These are phyloP conservation scores for Torymus texanus DNA, from an alignment of 2,888 invertebrate species.

Conservation along the genomic window DNA sequence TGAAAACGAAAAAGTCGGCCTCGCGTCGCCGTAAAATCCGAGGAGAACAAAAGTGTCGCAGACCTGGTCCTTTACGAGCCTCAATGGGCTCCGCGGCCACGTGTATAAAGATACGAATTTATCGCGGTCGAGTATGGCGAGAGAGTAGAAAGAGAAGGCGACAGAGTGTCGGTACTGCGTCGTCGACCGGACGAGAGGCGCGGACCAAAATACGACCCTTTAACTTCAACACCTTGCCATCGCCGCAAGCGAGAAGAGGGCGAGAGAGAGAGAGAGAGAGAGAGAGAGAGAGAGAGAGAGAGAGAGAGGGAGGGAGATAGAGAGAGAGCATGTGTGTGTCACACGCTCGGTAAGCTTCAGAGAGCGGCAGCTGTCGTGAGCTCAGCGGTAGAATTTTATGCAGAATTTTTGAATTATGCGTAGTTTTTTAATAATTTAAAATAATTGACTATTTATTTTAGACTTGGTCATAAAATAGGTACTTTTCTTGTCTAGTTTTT, in stretches of 20 bases:
- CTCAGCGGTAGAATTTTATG: no score
- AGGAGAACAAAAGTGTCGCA: slow-evolving; percentile 32
- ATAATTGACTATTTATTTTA: no score
- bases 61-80: slow-evolving; percentile 18
- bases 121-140: slow-evolving; percentile 56
- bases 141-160: not conserved
- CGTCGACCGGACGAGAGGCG: slow-evolving; percentile 26
- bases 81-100: slow-evolving; percentile 3
- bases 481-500: no score
- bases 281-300: not conserved
- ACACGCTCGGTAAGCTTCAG: not conserved
- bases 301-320: no score
- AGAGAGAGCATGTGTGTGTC: slow-evolving; percentile 2
- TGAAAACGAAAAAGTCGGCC: not conserved
- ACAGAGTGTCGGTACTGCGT: slow-evolving; percentile 23
- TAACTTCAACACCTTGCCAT: slow-evolving; percentile 66
- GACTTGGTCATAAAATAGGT: no score
- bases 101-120: slow-evolving; percentile 67
- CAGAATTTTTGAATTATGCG: no score
- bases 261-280: not conserved
- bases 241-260: not conserved
- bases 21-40: slow-evolving; percentile 9
- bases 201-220: slow-evolving; percentile 65
- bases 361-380: not conserved
- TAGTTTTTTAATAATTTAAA: no score